A percentile compares a stretch with the other conserved stretches of the same genome.
phyloP scores from a whole-genome alignment of 2,888 invertebrate genomes.

The Lasioglossum vierecki region DNA sequence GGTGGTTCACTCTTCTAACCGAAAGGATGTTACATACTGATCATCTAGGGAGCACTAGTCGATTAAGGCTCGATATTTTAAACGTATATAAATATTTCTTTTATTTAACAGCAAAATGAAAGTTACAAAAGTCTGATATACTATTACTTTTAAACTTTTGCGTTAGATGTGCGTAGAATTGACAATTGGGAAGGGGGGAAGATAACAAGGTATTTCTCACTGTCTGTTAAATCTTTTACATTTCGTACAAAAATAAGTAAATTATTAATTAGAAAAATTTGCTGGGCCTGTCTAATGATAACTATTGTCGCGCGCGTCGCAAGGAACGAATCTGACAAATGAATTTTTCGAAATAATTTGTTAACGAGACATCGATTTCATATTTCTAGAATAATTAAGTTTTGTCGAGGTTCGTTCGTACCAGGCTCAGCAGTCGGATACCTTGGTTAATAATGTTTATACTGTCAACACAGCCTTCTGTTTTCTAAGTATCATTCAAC shows the following conservation, averaged over 20 bases:
- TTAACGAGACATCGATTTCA: constrained; percentile 15
- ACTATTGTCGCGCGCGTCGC: neutral
- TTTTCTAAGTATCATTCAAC: constrained; percentile 43
- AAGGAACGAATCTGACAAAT: constrained; percentile 17
- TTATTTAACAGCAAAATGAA: constrained; percentile 77
- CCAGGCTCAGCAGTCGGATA: constrained; percentile 33
- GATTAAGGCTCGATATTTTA: neutral
- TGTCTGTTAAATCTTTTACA: constrained; percentile 14
- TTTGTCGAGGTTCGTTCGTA: constrained; percentile 15
- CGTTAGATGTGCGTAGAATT: constrained; percentile 41
- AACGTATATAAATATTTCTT: constrained; percentile 71
- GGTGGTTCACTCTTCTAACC: neutral
- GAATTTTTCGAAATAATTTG: constrained; percentile 23
- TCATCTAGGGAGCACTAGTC: neutral
- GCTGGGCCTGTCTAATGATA: constrained; percentile 16
- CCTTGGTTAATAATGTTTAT: constrained; percentile 53
- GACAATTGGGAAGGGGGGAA: constrained; percentile 8
- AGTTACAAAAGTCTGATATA: constrained; percentile 75
- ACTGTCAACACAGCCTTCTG: constrained; percentile 67
- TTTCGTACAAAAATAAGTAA: constrained; percentile 53
- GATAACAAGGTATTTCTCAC: constrained; percentile 11
- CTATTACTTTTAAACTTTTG: constrained; percentile 56
- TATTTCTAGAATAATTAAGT: neutral
- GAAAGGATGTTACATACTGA: neutral
- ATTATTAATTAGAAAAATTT: constrained; percentile 52